phyloP scores from a whole-genome alignment of 2,797 vertebrate genomes.

The Sebastes flavidus region DNA sequence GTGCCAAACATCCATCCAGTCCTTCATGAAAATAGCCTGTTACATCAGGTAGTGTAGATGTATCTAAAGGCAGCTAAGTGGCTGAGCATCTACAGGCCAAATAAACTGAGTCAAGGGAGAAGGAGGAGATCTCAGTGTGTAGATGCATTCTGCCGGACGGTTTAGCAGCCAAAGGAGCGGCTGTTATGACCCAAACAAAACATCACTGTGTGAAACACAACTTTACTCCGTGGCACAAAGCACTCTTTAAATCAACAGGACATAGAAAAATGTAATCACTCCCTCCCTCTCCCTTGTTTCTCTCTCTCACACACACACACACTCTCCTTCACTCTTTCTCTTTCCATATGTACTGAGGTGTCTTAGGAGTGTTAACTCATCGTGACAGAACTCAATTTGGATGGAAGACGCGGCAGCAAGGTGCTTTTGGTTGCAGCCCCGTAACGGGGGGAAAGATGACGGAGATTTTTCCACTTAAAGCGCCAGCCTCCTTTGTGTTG shows the following conservation, averaged over 20 bases:
- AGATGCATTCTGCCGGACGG: conserved; percentile 25
- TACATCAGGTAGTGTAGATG: conserved; percentile 36
- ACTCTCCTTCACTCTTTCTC: conserved; percentile 3
- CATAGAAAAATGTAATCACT: conserved; percentile 29
- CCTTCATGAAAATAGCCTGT: conserved; percentile 34
- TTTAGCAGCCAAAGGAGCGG: conserved; percentile 24
- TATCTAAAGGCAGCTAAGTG: conserved; percentile 54
- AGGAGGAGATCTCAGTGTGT: conserved; percentile 25
- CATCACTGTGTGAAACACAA: conserved; percentile 56
- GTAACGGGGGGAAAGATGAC: conserved; percentile 31
- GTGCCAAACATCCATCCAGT: conserved; percentile 33
- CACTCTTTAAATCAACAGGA: conserved; percentile 64
- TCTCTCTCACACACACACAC: background rate
- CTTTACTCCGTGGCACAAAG: conserved; percentile 62
- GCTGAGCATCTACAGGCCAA: conserved; percentile 50
- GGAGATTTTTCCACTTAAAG: conserved; percentile 31
- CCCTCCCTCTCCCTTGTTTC: conserved; percentile 14
- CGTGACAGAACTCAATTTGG: conserved; percentile 50
- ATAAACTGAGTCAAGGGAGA: conserved; percentile 22
- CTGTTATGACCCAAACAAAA: conserved; percentile 64
- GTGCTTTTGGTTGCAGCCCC: conserved; percentile 26
- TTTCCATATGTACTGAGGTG: conserved; percentile 49
- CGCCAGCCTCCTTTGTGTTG: conserved; percentile 41
- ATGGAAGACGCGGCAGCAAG: conserved; percentile 38
- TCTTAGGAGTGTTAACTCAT: conserved; percentile 54